Evolutionary conservation across 2,888 invertebrate genomes (phyloP), one percentile per base, ranked within the genome.

Genomic region (Xestoiulus laeticollis): DNA sequence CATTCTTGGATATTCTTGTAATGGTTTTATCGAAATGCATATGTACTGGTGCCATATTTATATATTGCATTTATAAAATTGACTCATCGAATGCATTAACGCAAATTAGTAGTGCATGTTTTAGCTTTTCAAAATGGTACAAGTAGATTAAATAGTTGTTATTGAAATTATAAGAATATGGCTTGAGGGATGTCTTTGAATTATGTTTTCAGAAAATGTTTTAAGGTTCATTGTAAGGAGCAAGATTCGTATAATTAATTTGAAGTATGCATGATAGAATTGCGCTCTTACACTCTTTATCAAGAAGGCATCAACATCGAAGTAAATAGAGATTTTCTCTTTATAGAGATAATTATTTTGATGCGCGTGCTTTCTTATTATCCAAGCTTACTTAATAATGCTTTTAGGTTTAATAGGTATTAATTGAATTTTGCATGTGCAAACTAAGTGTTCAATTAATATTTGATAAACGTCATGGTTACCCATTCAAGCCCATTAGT

Each of bases 371-470:
- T 16, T 2, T 78, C 26, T 78, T 78, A 12, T 10, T 78, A 30
- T 12, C 10, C 6, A 14, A 78, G 78, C 14, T 26, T 30, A 78
- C 78, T 78, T 78, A 78, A 78, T 78, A 78, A 78, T 78, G 78
- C 78, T 78, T 26, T 78, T 78, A 30, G 26, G 14, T 78, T 78
- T 78, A 78, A 78, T 78, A 26, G 78, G 30, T 78, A 78, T 78
- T 78, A 78, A 78, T 78, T 78, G 30, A 78, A 78, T 78, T 78
- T 26, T 78, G 14, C 30, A 30, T 78, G 78, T 78, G 78, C 30
- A 78, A 78, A 78, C 78, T 78, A 78, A 78, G 78, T 78, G 78
- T 78, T 78, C 78, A 78, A 30, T 78, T 78, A 78, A 78, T 78
- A 78, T 78, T 78, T 78, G 12, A 78, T 78, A 78, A 78, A 68